Percentiles rank a stretch among this genome's conserved stretches.
Conservation (phyloP, 2,113 vertebrate genomes). For the Scomber scombrus region DNA sequence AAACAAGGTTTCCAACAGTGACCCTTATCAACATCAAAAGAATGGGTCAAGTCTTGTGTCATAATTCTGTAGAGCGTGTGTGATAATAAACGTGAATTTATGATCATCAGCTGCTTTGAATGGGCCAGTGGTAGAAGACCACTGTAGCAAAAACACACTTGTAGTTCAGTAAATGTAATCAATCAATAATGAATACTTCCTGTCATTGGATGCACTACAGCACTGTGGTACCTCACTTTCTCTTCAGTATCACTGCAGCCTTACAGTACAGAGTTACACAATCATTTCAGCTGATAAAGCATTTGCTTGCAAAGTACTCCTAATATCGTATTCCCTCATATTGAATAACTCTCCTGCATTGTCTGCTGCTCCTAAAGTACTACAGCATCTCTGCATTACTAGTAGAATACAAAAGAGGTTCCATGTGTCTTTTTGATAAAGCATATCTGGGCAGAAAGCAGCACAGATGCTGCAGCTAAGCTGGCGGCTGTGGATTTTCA, state of each 20-base stretch:
- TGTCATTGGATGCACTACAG: not conserved
- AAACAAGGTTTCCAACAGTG: no score
- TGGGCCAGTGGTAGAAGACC: no score
- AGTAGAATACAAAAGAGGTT: conserved; percentile 30
- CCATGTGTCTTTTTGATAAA: conserved; percentile 43
- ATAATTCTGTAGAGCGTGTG: no score
- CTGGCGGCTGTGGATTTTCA: conserved; percentile 48
- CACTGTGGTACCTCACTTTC: not conserved
- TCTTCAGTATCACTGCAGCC: not conserved
- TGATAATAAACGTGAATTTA: no score
- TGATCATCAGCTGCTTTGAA: no score
- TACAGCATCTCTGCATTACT: conserved; percentile 31
- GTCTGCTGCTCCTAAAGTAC: conserved; percentile 26
- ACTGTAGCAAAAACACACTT: no score
- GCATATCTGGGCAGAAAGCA: conserved; percentile 36
- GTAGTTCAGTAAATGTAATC: no score
- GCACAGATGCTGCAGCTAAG: conserved; percentile 43
- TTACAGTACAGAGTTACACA: not conserved
- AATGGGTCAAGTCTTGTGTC: no score
- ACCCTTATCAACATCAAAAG: no score
- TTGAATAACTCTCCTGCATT: conserved; percentile 21
- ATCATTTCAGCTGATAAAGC: conserved; percentile 34
- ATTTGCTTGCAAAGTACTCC: not conserved
- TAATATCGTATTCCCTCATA: conserved; percentile 16
- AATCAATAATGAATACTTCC: no score